Percentiles rank a stretch among this genome's conserved stretches.
Evolutionary conservation across 2,797 vertebrate genomes (phyloP).

Genomic region (Numenius phaeopus): DNA sequence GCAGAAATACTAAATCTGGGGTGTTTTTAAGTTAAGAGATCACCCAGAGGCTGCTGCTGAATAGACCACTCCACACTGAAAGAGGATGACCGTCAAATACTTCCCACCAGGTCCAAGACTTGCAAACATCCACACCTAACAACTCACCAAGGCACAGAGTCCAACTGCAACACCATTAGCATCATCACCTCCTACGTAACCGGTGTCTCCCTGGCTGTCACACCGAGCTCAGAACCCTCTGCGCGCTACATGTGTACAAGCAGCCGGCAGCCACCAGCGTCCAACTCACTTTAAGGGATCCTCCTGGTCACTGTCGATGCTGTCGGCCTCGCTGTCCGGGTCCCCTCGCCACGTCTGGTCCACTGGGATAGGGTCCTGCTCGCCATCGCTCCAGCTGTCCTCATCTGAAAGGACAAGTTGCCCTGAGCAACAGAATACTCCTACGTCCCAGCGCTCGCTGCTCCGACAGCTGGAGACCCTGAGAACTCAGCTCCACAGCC

Average conservation of each 20-base stretch:
- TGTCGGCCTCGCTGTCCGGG: constrained; percentile 97
- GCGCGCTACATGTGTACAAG: rapidly evolving
- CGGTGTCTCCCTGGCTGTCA: rapidly evolving
- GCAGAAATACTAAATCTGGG: neutral
- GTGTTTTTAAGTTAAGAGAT: neutral
- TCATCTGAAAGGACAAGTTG: constrained; percentile 84
- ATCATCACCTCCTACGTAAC: rapidly evolving
- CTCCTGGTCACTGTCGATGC: constrained; percentile 96
- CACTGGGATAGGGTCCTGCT: constrained; percentile 88
- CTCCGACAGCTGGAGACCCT: neutral
- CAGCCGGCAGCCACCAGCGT: neutral
- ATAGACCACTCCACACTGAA: rapidly evolving
- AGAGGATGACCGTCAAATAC: neutral
- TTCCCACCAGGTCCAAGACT: neutral
- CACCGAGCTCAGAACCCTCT: neutral
- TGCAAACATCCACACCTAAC: neutral
- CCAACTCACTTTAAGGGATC: constrained; percentile 93
- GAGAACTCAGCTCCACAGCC: rapidly evolving
- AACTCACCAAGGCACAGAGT: neutral
- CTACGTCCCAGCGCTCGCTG: rapidly evolving
- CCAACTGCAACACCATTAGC: neutral
- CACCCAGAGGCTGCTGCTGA: neutral
- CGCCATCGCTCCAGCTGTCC: constrained; percentile 95
- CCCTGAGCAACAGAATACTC: rapidly evolving
- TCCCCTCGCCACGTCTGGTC: constrained; percentile 98